Evolutionary conservation across 2,113 vertebrate genomes (phyloP).

Genomic region (Lota lota): DNA sequence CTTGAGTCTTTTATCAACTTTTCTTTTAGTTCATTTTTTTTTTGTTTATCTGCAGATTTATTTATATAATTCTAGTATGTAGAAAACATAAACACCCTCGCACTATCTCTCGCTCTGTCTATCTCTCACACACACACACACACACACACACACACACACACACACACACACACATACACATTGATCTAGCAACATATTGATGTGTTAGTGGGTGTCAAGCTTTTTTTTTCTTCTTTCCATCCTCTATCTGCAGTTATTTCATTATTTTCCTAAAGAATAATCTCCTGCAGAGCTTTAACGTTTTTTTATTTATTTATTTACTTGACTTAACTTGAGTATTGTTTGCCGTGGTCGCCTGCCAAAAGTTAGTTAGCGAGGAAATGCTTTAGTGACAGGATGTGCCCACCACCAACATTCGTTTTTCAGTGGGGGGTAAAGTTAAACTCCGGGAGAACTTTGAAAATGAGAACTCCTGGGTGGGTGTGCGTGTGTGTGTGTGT

Average conservation of each 20-base stretch:
- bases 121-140: not conserved
- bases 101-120: not conserved
- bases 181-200: slow-evolving; percentile 73
- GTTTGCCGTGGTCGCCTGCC: slow-evolving; percentile 45
- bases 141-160: slow-evolving; percentile 18
- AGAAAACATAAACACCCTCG: slow-evolving; percentile 5
- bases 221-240: slow-evolving; percentile 44
- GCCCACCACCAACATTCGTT: slow-evolving; percentile 44
- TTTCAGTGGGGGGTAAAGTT: slow-evolving; percentile 1
- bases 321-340: not conserved
- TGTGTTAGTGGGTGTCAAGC: slow-evolving; percentile 61
- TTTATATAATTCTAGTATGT: slow-evolving; percentile 71
- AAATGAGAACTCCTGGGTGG: no score
- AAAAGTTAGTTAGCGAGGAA: slow-evolving; percentile 56
- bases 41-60: slow-evolving; percentile 73
- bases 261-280: slow-evolving; percentile 61
- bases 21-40: slow-evolving; percentile 57
- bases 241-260: slow-evolving; percentile 47
- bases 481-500: no score
- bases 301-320: slow-evolving; percentile 13
- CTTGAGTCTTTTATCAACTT: slow-evolving; percentile 67
- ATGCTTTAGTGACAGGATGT: slow-evolving; percentile 54
- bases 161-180: slow-evolving; percentile 9
- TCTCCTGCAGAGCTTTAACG: slow-evolving; percentile 62
- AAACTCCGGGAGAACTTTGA: no score